A percentile compares a stretch with the other conserved stretches of the same genome.
Conservation (phyloP, 1,140 invertebrate species). For the Drosophila oshimai region DNA sequence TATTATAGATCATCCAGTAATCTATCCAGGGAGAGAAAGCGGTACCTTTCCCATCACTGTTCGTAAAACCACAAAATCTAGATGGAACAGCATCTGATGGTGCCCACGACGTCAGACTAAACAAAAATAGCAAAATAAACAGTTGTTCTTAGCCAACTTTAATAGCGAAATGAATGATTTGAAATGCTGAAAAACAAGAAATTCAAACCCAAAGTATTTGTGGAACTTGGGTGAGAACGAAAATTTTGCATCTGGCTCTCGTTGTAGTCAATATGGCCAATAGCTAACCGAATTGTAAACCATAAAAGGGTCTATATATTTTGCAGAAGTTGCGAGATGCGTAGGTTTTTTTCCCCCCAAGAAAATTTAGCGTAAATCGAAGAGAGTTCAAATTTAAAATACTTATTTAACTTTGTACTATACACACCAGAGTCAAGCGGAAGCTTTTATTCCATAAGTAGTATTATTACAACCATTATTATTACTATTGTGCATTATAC, state of each 20-base stretch:
- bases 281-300: conserved; percentile 53
- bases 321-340: not conserved
- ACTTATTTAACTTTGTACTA: conserved; percentile 49
- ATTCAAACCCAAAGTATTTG: not conserved
- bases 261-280: not conserved
- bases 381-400: conserved; percentile 37
- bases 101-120: not conserved
- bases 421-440: conserved; percentile 22
- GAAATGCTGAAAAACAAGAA: not conserved
- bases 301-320: conserved; percentile 16
- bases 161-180: conserved; percentile 15
- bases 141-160: conserved; percentile 30
- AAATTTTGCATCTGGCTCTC: conserved; percentile 15
- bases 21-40: too few species aligned
- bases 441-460: conserved; percentile 30
- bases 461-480: not conserved
- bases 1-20: too few species aligned
- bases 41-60: conserved; percentile 14
- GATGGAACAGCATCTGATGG: not conserved
- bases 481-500: conserved; percentile 15
- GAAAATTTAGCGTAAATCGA: conserved; percentile 26
- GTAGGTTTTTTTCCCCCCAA: conserved; percentile 13
- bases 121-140: conserved; percentile 21
- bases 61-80: not conserved
- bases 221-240: conserved; percentile 13